These are phyloP conservation scores for Amphipoea oculea DNA, from an alignment of 2,888 invertebrate genomes.

Conservation along the genomic window DNA sequence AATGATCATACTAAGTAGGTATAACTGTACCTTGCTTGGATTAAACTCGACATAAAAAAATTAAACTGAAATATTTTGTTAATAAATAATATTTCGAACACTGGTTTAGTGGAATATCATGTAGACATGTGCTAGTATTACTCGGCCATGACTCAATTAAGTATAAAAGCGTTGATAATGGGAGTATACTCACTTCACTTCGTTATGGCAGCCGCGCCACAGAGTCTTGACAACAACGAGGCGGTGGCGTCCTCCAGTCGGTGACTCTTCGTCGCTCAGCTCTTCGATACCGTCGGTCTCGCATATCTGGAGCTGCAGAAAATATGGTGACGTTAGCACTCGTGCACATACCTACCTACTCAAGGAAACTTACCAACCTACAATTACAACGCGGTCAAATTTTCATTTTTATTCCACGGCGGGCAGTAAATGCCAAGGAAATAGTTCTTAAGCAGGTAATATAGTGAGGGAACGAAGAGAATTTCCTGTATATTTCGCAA, in stretches of 20 bases:
- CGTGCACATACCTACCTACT: not conserved
- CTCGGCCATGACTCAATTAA: not conserved
- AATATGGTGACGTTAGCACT: conserved; percentile 20
- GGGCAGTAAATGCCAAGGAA: conserved; percentile 78
- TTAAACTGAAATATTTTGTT: not conserved
- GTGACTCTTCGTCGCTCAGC: conserved; percentile 92
- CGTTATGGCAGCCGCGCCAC: conserved; percentile 93
- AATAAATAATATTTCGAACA: not conserved
- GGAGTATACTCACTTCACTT: conserved; percentile 90
- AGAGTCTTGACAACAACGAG: conserved; percentile 94
- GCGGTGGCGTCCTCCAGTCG: conserved; percentile 92
- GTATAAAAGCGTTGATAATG: not conserved
- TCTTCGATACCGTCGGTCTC: conserved; percentile 94
- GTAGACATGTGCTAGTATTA: not conserved
- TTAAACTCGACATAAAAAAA: not conserved
- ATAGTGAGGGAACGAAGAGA: conserved; percentile 79
- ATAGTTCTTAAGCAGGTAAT: conserved; percentile 87
- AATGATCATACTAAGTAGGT: not conserved
- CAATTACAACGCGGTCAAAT: conserved; percentile 72
- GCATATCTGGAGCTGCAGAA: conserved; percentile 92
- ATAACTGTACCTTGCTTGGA: not conserved
- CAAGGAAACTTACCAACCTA: conserved; percentile 3
- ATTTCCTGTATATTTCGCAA: conserved; percentile 84
- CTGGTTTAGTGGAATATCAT: not conserved
- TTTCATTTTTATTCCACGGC: conserved; percentile 81